Base-by-base conservation (phyloP, 1,140 invertebrate genomes). In the Pogonognathellus flavescens region DNA sequence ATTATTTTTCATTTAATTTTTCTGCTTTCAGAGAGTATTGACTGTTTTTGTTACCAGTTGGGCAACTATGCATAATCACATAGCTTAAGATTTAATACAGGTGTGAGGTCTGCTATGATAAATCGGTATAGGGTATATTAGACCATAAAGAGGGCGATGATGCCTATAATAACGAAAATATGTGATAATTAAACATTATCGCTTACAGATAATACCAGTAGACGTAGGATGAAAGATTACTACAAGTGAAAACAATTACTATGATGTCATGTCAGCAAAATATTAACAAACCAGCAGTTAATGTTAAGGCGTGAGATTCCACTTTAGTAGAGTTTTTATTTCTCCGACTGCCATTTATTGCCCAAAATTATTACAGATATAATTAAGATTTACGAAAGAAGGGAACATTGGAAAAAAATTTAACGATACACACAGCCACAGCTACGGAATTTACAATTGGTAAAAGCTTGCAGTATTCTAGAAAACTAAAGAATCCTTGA, bases 401-500 rank as follows among this genome's bases (percentile, higher is more conserved):
- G 31, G 16, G 41, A 76, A 76, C 62, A 66, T 3, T 76, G 25
- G 25, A 72, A 72, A 76, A 76, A 76, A 76, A 31, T 76, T 25
- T 76, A 31, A 20, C 10, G 62, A 25, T 41, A 49, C 31, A 13
- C 49, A 76, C 16, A 41, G 31, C 31, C 6, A 41, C 31, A 41
- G 1, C 31, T 41, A 41, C 1, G n/a, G n/a, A n/a, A n/a, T n/a
- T n/a, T n/a, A 41, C 31, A 41, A 41, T 6, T 41, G 6, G 31
- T 41, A 41, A 41, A 41, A 41, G 31, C n/a, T n/a, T n/a, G n/a
- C 31, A 41, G 31, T 41, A 41, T 41, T 41, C 31, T 41, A 41
- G 31, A 41, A 41, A 41, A 49, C 70, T 13, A 25, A 25, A 76
- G 70, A 76, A 76, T 76, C 70, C 70, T 76, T 76, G 70, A 76